Percentiles rank a stretch among this genome's conserved stretches.
Evolutionary conservation across 2,797 vertebrate species (phyloP).

Genomic region (Echeneis naucrates): DNA sequence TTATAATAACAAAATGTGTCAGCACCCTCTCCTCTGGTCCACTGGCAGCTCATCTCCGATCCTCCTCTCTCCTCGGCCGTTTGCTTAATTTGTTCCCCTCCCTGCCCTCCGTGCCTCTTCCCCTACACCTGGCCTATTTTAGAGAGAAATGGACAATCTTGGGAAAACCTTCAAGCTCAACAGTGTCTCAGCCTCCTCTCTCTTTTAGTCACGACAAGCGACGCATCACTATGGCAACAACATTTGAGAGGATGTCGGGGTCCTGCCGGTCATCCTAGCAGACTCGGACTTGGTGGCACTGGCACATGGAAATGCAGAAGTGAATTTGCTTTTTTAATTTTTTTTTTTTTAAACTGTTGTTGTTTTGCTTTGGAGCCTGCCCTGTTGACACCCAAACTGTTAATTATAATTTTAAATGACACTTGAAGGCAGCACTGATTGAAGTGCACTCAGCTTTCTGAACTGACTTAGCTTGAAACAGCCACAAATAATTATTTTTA

Average conservation of each 20-base stretch:
- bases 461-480: constrained; percentile 7
- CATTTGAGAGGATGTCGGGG: constrained; percentile 56
- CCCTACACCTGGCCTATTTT: constrained; percentile 55
- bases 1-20: constrained; percentile 56
- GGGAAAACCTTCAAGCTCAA: constrained; percentile 65
- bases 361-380: neutral
- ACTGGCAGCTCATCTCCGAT: constrained; percentile 48
- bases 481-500: neutral
- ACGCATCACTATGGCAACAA: constrained; percentile 80
- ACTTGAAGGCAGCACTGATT: neutral
- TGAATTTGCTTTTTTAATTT: constrained; percentile 49
- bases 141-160: constrained; percentile 68
- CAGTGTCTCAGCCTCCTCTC: constrained; percentile 52
- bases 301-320: constrained; percentile 30
- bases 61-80: constrained; percentile 40
- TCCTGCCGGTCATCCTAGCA: constrained; percentile 58
- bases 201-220: constrained; percentile 65
- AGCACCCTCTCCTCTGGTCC: constrained; percentile 34
- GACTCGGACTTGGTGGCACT: constrained; percentile 64
- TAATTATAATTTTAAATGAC: constrained; percentile 8
- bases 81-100: constrained; percentile 62
- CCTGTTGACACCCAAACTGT: constrained; percentile 11
- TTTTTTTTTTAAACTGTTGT: too few relatives aligned
- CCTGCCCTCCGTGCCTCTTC: constrained; percentile 34
- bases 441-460: neutral